Percentiles rank a stretch among this genome's conserved stretches.
These are phyloP conservation scores for Apodemia hepburni DNA, from an alignment of 2,888 invertebrate species.

Conservation along the genomic window DNA sequence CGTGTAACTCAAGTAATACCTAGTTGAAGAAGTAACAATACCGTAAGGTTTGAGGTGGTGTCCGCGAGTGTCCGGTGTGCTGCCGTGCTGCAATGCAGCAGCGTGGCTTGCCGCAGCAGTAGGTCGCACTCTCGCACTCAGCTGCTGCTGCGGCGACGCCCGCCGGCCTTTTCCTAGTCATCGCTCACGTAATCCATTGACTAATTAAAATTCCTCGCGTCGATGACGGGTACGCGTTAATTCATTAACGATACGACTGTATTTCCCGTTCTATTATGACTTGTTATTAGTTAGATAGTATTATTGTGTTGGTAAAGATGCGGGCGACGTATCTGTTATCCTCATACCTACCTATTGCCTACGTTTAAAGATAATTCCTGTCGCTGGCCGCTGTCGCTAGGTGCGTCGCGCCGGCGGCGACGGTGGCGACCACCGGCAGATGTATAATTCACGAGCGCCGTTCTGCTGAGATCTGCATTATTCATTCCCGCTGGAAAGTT, in stretches of 20 bases:
- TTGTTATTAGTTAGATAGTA: constrained; percentile 12
- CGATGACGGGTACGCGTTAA: constrained; percentile 52
- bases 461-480: constrained; percentile 39
- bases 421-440: constrained; percentile 13
- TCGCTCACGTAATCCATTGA: constrained; percentile 51
- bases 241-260: constrained; percentile 46
- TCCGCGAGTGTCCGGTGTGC: background rate
- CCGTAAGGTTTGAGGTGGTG: background rate
- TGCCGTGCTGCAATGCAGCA: background rate
- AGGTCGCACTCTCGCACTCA: background rate
- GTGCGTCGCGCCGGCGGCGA: constrained; percentile 6
- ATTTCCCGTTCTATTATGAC: constrained; percentile 19
- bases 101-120: background rate
- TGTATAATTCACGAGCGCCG: constrained; percentile 34
- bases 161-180: constrained; percentile 6
- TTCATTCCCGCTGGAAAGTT: constrained; percentile 58
- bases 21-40: background rate
- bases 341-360: background rate
- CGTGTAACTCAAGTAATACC: background rate
- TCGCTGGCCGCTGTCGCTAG: background rate
- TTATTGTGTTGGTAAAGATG: constrained; percentile 18
- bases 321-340: constrained; percentile 2
- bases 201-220: constrained; percentile 64
- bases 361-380: background rate
- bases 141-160: background rate